Evolutionary conservation across 2,797 vertebrate genomes (phyloP).

Genomic region (Threskiornis aethiopicus): DNA sequence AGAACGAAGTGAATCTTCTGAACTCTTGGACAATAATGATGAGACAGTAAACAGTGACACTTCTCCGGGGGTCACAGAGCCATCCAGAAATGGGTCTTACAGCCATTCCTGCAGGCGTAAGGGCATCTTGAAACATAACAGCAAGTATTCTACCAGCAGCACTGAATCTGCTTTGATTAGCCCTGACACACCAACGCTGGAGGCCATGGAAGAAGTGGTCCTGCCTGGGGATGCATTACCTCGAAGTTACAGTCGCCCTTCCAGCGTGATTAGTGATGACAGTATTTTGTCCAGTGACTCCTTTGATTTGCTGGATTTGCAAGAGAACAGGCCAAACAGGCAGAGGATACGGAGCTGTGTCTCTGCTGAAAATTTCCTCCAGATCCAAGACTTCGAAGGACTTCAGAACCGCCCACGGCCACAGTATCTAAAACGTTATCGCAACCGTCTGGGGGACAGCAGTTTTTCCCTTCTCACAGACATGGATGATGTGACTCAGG

Average conservation of each 20-base stretch:
- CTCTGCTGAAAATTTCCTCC: constrained; percentile 95
- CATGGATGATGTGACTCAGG: constrained; percentile 99
- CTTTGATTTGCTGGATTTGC: constrained; percentile 88
- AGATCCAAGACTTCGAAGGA: constrained; percentile 92
- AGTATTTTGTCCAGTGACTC: constrained; percentile 86
- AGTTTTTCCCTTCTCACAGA: constrained; percentile 97
- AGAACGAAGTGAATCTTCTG: constrained; percentile 94
- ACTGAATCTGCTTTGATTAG: constrained; percentile 74
- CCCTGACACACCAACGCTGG: constrained; percentile 74
- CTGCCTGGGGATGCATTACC: constrained; percentile 81
- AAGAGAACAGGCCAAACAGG: constrained; percentile 79
- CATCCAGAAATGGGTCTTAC: constrained; percentile 68
- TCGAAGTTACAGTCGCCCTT: constrained; percentile 94
- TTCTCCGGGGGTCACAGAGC: constrained; percentile 77
- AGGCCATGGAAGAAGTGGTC: constrained; percentile 72
- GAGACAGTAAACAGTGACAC: constrained; percentile 70
- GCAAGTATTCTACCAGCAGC: constrained; percentile 90
- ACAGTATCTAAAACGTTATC: constrained; percentile 89
- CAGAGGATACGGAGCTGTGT: constrained; percentile 92
- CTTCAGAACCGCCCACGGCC: constrained; percentile 86
- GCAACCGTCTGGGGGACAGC: constrained; percentile 91
- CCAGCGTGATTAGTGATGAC: constrained; percentile 93
- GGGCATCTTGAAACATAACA: constrained; percentile 94
- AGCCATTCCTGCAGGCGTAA: constrained; percentile 86
- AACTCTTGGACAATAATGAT: constrained; percentile 82